Conservation (phyloP, 1,140 invertebrate species). For the Papilio aristodemus region DNA sequence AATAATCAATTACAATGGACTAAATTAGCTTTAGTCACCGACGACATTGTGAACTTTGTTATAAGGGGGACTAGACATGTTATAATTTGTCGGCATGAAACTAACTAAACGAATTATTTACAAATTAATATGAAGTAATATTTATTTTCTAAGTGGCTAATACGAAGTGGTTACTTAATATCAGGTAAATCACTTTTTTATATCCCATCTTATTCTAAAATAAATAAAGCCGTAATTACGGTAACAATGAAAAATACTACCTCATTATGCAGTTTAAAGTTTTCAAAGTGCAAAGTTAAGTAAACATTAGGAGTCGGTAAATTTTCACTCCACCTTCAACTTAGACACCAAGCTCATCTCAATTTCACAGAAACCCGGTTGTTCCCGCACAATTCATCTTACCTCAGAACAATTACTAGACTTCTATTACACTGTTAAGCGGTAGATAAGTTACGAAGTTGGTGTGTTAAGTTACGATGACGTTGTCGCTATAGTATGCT, state of each 20-base stretch:
- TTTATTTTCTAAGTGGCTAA: too few relatives aligned
- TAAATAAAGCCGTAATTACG: not conserved
- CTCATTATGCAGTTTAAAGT: not conserved
- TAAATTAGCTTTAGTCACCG: not conserved
- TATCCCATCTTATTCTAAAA: too few relatives aligned
- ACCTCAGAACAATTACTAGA: constrained; percentile 16
- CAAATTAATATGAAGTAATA: too few relatives aligned
- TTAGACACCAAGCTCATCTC: not conserved
- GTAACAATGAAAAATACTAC: not conserved
- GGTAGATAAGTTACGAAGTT: not conserved
- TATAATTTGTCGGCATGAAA: too few relatives aligned
- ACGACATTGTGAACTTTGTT: too few relatives aligned
- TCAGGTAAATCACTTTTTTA: too few relatives aligned
- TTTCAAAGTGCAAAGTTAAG: not conserved
- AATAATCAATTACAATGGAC: not conserved
- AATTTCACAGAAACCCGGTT: constrained; percentile 7
- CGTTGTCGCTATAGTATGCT: too few relatives aligned
- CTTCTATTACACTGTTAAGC: not conserved
- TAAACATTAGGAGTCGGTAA: constrained; percentile 1
- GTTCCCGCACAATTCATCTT: constrained; percentile 3
- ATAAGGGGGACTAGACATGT: too few relatives aligned
- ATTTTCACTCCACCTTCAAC: constrained; percentile 8
- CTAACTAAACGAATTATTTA: too few relatives aligned
- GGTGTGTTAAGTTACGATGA: too few relatives aligned
- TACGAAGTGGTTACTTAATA: too few relatives aligned